Evolutionary conservation across 2,113 vertebrate species (phyloP).

Genomic region (Pteruthius melanotis): DNA sequence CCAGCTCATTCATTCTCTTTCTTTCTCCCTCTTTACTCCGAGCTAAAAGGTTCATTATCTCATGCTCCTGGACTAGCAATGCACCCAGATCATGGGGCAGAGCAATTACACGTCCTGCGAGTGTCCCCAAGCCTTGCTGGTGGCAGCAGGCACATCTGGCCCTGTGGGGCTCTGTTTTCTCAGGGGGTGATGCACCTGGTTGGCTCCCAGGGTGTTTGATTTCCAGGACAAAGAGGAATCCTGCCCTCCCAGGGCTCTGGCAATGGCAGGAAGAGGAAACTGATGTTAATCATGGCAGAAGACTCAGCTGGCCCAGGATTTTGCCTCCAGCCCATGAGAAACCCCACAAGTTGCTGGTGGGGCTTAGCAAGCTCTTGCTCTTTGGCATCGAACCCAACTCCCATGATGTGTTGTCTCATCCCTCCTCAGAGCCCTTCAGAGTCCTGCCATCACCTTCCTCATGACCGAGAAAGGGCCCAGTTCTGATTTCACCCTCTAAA

Average conservation of each 20-base stretch:
- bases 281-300: not conserved
- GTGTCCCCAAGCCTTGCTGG: not conserved
- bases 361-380: not conserved
- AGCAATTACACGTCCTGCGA: not conserved
- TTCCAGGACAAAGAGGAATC: not conserved
- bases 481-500: not conserved
- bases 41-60: slow-evolving; percentile 23
- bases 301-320: not conserved
- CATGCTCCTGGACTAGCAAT: not conserved
- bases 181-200: not conserved
- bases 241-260: not conserved
- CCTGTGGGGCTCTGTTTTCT: not conserved
- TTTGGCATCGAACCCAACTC: not conserved
- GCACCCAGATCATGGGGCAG: not conserved
- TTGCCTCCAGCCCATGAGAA: not conserved
- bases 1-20: slow-evolving; percentile 36
- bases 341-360: not conserved
- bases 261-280: not conserved
- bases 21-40: not conserved
- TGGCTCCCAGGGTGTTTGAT: not conserved
- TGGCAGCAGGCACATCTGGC: not conserved
- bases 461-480: not conserved
- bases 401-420: not conserved
- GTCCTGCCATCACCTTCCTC: not conserved
- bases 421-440: not conserved